Evolutionary conservation across 2,888 invertebrate genomes (phyloP).

Genomic region (Ceratothoa steindachneri): DNA sequence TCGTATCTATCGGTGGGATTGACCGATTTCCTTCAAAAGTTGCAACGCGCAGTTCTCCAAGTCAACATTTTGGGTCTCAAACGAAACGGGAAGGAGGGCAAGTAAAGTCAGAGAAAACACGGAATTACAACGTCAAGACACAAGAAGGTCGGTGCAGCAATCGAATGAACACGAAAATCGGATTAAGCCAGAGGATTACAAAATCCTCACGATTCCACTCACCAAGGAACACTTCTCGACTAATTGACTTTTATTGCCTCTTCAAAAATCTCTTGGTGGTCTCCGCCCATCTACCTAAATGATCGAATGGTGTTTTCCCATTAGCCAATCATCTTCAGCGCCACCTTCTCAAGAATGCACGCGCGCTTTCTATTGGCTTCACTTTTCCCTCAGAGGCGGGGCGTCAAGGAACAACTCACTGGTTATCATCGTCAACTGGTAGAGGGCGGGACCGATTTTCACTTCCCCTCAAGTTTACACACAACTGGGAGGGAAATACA

Average conservation of each 20-base stretch:
- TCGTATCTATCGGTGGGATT: too few species aligned
- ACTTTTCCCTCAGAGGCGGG: neutral
- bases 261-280: neutral
- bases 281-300: neutral
- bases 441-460: neutral
- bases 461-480: neutral
- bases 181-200: neutral
- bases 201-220: neutral
- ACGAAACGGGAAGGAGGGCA: too few species aligned
- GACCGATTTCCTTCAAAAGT: too few species aligned
- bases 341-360: neutral
- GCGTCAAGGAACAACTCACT: neutral
- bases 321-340: neutral
- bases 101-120: too few species aligned
- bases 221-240: conserved; percentile 2
- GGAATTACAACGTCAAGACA: too few species aligned
- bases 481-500: neutral
- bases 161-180: too few species aligned
- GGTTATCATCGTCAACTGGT: neutral
- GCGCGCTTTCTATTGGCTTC: neutral
- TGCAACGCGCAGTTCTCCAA: too few species aligned
- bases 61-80: too few species aligned
- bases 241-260: conserved; percentile 8
- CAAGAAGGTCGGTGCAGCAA: too few species aligned
- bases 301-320: neutral